Evolutionary conservation across 2,797 vertebrate species (phyloP).

Genomic region (Champsocephalus esox): DNA sequence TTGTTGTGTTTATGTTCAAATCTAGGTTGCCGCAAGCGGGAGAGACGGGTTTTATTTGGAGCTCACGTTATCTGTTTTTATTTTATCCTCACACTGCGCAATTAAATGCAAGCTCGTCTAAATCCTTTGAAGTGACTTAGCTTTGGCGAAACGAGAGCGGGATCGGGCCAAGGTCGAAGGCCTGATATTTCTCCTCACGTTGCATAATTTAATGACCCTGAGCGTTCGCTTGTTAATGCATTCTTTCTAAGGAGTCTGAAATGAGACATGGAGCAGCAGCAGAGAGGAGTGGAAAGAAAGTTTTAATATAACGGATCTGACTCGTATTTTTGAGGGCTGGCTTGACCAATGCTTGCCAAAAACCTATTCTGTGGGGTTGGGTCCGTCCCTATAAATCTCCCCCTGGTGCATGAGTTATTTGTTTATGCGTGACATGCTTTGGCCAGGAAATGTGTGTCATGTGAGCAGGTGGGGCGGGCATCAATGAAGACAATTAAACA

Average conservation of each 20-base stretch:
- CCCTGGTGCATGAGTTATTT: constrained; percentile 67
- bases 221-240: constrained; percentile 27
- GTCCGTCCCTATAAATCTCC: constrained; percentile 47
- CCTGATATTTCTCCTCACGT: constrained; percentile 44
- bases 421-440: constrained; percentile 77
- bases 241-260: constrained; percentile 26
- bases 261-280: constrained; percentile 1
- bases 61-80: constrained; percentile 6
- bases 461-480: constrained; percentile 82
- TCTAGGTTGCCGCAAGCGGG: constrained; percentile 43
- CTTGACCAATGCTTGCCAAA: neutral
- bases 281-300: neutral
- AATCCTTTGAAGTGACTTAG: constrained; percentile 65
- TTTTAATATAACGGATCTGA: constrained; percentile 5
- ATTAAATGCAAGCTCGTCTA: constrained; percentile 68
- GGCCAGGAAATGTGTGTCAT: constrained; percentile 78
- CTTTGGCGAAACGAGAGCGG: constrained; percentile 55
- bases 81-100: neutral
- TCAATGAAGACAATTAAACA: constrained; percentile 86
- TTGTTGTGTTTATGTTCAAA: constrained; percentile 51
- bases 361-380: neutral
- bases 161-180: constrained; percentile 69
- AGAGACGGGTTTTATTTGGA: constrained; percentile 33
- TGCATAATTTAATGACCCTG: constrained; percentile 66
- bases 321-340: constrained; percentile 7